Base-by-base conservation (phyloP, 2,888 invertebrate species). In the Orchestes rusci region DNA sequence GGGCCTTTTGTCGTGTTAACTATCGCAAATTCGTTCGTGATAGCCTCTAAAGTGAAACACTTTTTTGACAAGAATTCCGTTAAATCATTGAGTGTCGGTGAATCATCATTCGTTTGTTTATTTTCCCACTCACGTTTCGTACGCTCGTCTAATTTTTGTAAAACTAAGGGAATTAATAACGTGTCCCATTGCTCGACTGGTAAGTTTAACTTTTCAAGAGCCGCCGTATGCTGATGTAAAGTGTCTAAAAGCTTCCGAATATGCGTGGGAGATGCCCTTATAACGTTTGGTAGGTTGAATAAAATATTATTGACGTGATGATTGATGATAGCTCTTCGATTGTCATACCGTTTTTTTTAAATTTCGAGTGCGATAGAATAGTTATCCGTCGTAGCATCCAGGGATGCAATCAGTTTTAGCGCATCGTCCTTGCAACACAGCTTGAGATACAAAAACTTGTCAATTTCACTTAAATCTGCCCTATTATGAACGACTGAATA, bases 181-280 rank as follows among this genome's bases (percentile, higher is more conserved):
- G 12, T 5, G 29, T 52, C 50, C 52, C 50, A 50, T 2, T 52
- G 31, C 3, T n/a, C n/a, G n/a, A n/a, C n/a, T n/a, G n/a, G n/a
- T n/a, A n/a, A n/a, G n/a, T n/a, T n/a, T n/a, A n/a, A 32, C 30
- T 47, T 46, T 40, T 46, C 23, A 17, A 52, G 28, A 2, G 48
- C 45, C 7, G 33, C 13, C 15, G 28, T 13, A 23, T 52, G 48
- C 8, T 47, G 39, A 30, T 40, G 15, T 12, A 51, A n/a, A 1
- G 17, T 33, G 38, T 52, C 50, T 20, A 52, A 13, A 10, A 52
- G 35, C 28, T 45, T 40, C 39, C 46, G 33, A n/a, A n/a, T n/a
- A n/a, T 23, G 23, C 23, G 23, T 23, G 23, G 37, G 30, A n/a
- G 45, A 49, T 27, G 31, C 42, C 17, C 30, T 23, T 19, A 30